Conservation (phyloP, 2,113 vertebrate species). For the Eudorcas thomsonii region DNA sequence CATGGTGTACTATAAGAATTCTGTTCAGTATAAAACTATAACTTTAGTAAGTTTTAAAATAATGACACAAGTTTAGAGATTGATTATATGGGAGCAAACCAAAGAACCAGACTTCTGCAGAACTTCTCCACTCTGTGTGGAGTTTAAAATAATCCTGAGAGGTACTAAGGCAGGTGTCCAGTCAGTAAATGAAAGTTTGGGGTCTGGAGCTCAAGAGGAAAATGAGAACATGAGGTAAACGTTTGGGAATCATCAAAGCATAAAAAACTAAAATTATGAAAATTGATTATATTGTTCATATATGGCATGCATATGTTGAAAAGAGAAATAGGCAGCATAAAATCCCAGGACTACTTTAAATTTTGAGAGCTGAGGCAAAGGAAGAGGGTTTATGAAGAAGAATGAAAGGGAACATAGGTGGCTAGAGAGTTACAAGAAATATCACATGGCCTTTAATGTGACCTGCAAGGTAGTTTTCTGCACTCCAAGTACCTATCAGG, state of each 20-base stretch:
- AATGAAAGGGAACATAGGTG: conserved; percentile 35
- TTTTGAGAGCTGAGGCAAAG: background rate
- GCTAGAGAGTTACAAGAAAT: conserved; percentile 57
- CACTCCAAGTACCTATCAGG: background rate
- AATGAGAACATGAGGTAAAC: background rate
- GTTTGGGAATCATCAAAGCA: background rate
- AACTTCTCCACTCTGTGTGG: background rate
- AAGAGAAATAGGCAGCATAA: background rate
- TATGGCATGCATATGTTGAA: background rate
- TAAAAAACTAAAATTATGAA: background rate
- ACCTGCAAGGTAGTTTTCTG: background rate
- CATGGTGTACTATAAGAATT: background rate
- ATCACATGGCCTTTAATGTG: conserved; percentile 20
- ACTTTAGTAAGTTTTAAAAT: background rate
- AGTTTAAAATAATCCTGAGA: background rate
- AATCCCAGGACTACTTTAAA: conserved; percentile 30
- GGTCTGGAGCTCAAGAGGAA: background rate
- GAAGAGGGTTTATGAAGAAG: background rate
- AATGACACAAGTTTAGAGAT: background rate
- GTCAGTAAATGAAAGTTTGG: background rate
- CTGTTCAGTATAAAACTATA: background rate
- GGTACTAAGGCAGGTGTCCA: background rate
- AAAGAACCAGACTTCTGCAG: background rate
- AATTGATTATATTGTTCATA: background rate
- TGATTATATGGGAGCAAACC: background rate